Percentiles rank a stretch among this genome's conserved stretches.
Conservation (phyloP, 2,797 vertebrate genomes). For the Salarias fasciatus region DNA sequence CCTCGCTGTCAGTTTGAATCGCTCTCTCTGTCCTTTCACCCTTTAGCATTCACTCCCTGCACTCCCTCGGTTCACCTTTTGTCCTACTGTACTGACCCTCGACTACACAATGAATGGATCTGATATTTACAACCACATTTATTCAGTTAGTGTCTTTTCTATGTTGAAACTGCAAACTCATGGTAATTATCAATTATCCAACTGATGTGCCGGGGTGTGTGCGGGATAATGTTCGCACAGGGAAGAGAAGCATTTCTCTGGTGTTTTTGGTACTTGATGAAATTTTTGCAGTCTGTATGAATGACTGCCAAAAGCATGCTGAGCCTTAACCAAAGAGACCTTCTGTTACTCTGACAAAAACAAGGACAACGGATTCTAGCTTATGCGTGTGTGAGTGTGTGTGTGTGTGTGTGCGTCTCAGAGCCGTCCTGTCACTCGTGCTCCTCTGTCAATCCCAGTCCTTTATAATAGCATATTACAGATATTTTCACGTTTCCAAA, state of each 20-base stretch:
- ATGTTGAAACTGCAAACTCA: too few relatives aligned
- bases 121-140: too few relatives aligned
- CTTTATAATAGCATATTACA: too few relatives aligned
- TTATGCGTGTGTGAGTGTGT: not conserved
- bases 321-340: conserved; percentile 8
- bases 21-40: conserved; percentile 16
- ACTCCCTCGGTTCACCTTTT: conserved; percentile 24
- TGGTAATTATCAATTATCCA: too few relatives aligned
- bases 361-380: conserved; percentile 33
- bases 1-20: conserved; percentile 41
- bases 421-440: too few relatives aligned
- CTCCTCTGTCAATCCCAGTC: too few relatives aligned
- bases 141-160: too few relatives aligned
- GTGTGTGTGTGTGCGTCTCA: too few relatives aligned
- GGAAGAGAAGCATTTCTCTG: conserved; percentile 3
- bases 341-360: conserved; percentile 38
- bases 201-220: too few relatives aligned
- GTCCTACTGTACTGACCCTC: conserved; percentile 34
- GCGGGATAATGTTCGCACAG: not conserved
- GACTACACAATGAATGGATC: not conserved
- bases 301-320: conserved; percentile 14
- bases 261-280: conserved; percentile 19
- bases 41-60: not conserved
- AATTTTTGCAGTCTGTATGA: not conserved
- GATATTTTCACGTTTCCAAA: too few relatives aligned